Evolutionary conservation across 1,140 invertebrate species (phyloP).

Genomic region (Formica exsecta): DNA sequence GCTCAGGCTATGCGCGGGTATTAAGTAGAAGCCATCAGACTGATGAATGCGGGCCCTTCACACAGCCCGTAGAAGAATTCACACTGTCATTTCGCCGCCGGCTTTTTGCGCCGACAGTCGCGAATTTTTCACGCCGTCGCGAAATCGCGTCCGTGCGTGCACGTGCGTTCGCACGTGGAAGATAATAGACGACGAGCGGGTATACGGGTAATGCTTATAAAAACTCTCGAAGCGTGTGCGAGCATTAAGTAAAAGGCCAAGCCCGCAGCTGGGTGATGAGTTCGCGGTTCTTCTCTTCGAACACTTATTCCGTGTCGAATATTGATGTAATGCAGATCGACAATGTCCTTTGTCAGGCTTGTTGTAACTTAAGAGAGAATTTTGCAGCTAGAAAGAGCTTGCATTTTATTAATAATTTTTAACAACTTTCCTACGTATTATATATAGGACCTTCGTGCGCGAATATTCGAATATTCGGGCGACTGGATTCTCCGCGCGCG

Average conservation of each 20-base stretch:
- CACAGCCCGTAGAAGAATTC: constrained; percentile 28
- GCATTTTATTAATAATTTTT: neutral
- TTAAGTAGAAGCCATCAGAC: constrained; percentile 79
- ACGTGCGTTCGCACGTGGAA: constrained; percentile 28
- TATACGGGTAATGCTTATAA: constrained; percentile 7
- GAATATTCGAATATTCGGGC: constrained; percentile 56
- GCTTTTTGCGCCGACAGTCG: constrained; percentile 58
- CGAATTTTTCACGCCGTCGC: constrained; percentile 51
- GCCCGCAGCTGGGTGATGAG: constrained; percentile 8
- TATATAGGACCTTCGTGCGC: constrained; percentile 15
- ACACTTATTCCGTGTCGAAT: constrained; percentile 21
- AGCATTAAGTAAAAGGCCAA: constrained; percentile 26
- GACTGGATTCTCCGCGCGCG: constrained; percentile 31
- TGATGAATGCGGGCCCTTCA: constrained; percentile 74
- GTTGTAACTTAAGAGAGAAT: neutral
- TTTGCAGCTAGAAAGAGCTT: neutral
- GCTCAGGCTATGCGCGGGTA: constrained; percentile 45
- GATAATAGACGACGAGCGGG: constrained; percentile 25
- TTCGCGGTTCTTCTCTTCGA: neutral
- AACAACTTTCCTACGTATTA: neutral
- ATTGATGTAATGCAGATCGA: constrained; percentile 11
- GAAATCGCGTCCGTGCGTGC: neutral
- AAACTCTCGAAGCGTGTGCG: constrained; percentile 25
- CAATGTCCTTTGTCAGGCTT: neutral
- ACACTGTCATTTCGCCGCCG: constrained; percentile 48